Base-by-base conservation (phyloP, 2,888 invertebrate genomes). In the Plemyria rubiginata region DNA sequence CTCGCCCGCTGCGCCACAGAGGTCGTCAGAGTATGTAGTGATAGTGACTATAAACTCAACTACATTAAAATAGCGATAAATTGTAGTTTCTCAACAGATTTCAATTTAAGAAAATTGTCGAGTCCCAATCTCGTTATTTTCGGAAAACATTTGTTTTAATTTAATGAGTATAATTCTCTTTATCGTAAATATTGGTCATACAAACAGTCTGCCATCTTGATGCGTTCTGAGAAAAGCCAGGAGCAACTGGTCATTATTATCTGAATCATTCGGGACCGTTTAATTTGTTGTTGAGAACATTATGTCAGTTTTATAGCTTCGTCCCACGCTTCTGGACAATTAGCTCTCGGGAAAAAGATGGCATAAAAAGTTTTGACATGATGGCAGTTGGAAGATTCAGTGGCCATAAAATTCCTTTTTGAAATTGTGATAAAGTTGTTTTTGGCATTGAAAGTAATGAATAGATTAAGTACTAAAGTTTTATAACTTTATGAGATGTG, bases 231-330 rank as follows among this genome's bases (percentile, higher is more conserved):
- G 65, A 66, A 70, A 49, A 51, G 48, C n/a, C 51, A 40, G 57
- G 52, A 60, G 52, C 62, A 66, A 62, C 52, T 49, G 54, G 62
- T 81, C 80, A 81, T 81, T 81, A 79, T 78, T 73, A 71, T 73
- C 74, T 78, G 80, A 80, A 73, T 83, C 80, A 79, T 81, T 81
- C 76, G 74, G 70, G 72, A 69, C 72, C 70, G 70, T 81, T 82
- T 81, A 84, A 86, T 85, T 85, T 85, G 83, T 82, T 83, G 72
- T 75, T 68, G 72, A 76, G 74, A 78, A 75, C 70, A 70, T 75
- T 80, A 67, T 71, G 70, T 73, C 71, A 67, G 68, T 79, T 82
- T 82, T 80, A 81, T 72, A 64, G 72, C 70, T 65, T 67, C 75
- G 69, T 73, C 78, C 80, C 77, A 79, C 79, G 78, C 77, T 78